A percentile compares a stretch with the other conserved stretches of the same genome.
Evolutionary conservation across 2,113 vertebrate genomes (phyloP).

Genomic region (Microcebus tavaratra): DNA sequence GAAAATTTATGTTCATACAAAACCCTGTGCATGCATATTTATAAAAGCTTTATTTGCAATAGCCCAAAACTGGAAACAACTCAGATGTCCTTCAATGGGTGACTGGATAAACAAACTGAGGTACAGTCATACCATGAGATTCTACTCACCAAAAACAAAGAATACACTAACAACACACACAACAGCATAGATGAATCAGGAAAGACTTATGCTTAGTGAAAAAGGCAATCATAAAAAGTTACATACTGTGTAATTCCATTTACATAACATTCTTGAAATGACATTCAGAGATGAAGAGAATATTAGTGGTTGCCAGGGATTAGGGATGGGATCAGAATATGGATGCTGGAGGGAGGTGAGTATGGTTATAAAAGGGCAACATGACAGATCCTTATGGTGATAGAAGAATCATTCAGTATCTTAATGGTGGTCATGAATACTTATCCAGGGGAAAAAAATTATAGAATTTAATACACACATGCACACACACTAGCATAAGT

Average conservation of each 20-base stretch:
- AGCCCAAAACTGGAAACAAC: not conserved
- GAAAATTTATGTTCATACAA: conserved; percentile 23
- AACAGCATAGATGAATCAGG: not conserved
- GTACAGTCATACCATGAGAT: not conserved
- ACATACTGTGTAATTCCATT: not conserved
- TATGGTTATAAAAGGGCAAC: not conserved
- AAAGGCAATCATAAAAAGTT: not conserved
- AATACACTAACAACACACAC: not conserved
- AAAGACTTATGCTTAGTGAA: not conserved
- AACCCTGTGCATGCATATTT: not conserved
- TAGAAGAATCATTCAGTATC: not conserved
- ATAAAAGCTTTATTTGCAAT: conserved; percentile 34
- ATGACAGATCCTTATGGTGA: too few relatives aligned
- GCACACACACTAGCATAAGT: not conserved
- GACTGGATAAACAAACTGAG: conserved; percentile 19
- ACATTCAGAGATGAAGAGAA: not conserved
- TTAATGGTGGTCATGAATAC: not conserved
- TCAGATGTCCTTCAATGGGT: not conserved
- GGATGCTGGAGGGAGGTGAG: not conserved
- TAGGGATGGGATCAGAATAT: not conserved
- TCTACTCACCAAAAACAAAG: not conserved
- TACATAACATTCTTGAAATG: not conserved
- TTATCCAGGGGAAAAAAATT: not conserved
- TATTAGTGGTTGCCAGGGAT: not conserved
- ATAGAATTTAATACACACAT: not conserved